These are phyloP conservation scores for Drosophila willistoni DNA, from an alignment of 1,140 invertebrate species.

Conservation along the genomic window DNA sequence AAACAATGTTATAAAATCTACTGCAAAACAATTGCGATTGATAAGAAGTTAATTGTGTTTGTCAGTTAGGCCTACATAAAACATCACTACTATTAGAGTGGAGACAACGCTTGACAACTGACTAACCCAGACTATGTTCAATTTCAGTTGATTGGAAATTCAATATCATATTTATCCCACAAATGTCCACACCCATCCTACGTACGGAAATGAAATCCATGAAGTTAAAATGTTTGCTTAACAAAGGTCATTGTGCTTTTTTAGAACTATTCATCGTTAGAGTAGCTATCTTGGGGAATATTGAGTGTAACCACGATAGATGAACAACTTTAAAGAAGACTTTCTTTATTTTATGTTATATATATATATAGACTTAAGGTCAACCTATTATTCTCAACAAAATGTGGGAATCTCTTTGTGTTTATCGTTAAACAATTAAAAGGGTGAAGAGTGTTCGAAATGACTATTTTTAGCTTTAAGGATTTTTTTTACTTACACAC, in stretches of 20 bases:
- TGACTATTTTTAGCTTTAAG: too few relatives aligned
- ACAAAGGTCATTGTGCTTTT: not conserved
- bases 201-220: not conserved
- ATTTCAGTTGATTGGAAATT: slow-evolving; percentile 35
- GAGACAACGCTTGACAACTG: slow-evolving; percentile 6
- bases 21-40: slow-evolving; percentile 42
- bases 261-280: too few relatives aligned
- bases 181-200: not conserved
- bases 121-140: not conserved
- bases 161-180: slow-evolving; percentile 17
- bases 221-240: not conserved
- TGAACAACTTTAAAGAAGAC: too few relatives aligned
- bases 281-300: not conserved
- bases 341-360: too few relatives aligned
- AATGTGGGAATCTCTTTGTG: too few relatives aligned
- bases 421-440: too few relatives aligned
- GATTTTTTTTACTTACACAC: too few relatives aligned
- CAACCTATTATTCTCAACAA: too few relatives aligned
- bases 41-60: slow-evolving; percentile 56
- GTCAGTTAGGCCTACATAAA: slow-evolving; percentile 8
- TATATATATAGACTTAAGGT: too few relatives aligned
- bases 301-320: not conserved
- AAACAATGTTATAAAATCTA: slow-evolving; percentile 56
- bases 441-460: too few relatives aligned
- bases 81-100: not conserved